Base-by-base conservation (phyloP, 2,888 invertebrate genomes). In the Leptogaster cylindrica region DNA sequence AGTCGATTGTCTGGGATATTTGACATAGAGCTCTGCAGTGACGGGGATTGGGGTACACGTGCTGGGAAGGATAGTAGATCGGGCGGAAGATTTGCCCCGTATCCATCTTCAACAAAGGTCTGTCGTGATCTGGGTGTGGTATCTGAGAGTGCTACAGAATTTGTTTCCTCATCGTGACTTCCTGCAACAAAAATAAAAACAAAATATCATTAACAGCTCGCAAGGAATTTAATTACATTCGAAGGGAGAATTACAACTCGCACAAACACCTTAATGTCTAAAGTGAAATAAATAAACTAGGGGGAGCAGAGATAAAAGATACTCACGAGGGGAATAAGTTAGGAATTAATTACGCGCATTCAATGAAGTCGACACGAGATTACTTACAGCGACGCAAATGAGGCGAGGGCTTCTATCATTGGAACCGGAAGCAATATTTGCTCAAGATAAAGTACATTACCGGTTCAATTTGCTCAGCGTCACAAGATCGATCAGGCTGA, bases 61-160 rank as follows among this genome's bases (percentile, higher is more conserved):
- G 88, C 84, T 2, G 90, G 89, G 78, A 93, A 93, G 1, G 93
- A 88, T 70, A 93, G 82, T 7, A 93, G 83, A 77, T 93, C 93
- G 0, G 93, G 93, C 18, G 92, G 91, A 77, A 91, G 87, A 18
- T 89, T 87, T 10, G 87, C 84, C 44, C 86, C 84, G 68, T 84
- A 83, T 8, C 79, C 77, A 66, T 81, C 81, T 58, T 81, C 81
- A 28, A 81, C 78, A 55, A 78, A 81, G 28, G 81, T 80, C 71
- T 79, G 78, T 0, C 81, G 77, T n/a, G 83, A 84, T 48, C 85
- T 78, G 27, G 84, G 83, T 28, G 84, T 80, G 55, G 83, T 84
- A 67, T 86, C 87, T 64, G 88, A 88, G 76, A 86, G 85, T 68
- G 87, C 88, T 50, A 89, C 82, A 18, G 88, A 88, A 70, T 88